Conservation (phyloP, 2,888 invertebrate genomes). For the Nymphalis c-album region DNA sequence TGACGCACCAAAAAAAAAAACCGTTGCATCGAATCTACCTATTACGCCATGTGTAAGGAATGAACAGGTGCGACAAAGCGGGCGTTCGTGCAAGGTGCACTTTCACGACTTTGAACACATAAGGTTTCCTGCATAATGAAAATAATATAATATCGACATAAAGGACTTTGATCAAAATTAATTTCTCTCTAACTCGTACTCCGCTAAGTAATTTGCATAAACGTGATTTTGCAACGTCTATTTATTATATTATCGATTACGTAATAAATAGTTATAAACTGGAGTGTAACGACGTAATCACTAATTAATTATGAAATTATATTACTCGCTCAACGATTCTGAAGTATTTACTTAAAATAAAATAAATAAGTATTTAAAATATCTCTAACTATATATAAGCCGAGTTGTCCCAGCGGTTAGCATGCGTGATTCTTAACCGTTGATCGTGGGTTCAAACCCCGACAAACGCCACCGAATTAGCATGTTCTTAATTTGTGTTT, state of each 20-base stretch:
- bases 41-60: slow-evolving; percentile 73
- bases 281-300: not conserved
- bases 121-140: slow-evolving; percentile 50
- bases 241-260: slow-evolving; percentile 20
- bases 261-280: slow-evolving; percentile 8
- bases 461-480: too few species aligned
- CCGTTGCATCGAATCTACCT: slow-evolving; percentile 48
- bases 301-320: not conserved
- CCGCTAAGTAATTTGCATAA: slow-evolving; percentile 30
- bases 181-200: slow-evolving; percentile 45
- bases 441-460: too few species aligned
- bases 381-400: too few species aligned
- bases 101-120: slow-evolving; percentile 57
- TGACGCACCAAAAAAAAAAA: slow-evolving; percentile 19
- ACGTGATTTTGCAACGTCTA: slow-evolving; percentile 34
- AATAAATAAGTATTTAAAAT: too few species aligned
- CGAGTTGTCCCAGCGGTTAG: too few species aligned
- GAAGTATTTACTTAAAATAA: too few species aligned
- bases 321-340: not conserved
- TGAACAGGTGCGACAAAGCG: slow-evolving; percentile 66
- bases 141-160: slow-evolving; percentile 38
- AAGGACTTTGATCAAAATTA: slow-evolving; percentile 49
- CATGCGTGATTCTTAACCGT: too few species aligned
- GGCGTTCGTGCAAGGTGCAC: slow-evolving; percentile 64
- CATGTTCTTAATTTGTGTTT: too few species aligned